phyloP scores from a whole-genome alignment of 2,113 vertebrate genomes.

The Neolamprologus modestus region DNA sequence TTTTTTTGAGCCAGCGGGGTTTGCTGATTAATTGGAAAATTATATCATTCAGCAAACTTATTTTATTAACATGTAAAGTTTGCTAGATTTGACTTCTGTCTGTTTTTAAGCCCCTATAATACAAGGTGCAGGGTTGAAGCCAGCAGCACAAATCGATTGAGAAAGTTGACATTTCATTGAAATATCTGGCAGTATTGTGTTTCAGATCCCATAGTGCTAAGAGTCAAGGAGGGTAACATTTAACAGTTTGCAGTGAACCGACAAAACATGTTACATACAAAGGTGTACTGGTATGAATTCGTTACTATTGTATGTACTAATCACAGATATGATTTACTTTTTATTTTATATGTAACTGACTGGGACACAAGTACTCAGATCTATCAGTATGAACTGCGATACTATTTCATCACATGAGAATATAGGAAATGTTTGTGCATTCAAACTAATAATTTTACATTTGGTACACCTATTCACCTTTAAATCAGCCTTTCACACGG shows the following conservation, averaged over 20 bases:
- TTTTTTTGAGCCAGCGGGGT: background rate
- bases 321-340: background rate
- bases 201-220: background rate
- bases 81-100: background rate
- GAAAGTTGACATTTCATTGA: conserved; percentile 11
- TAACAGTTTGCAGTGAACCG: background rate
- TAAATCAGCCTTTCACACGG: background rate
- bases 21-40: conserved; percentile 28
- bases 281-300: background rate
- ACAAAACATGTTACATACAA: background rate
- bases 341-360: background rate
- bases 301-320: background rate
- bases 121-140: background rate
- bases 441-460: background rate
- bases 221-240: background rate
- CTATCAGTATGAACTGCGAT: background rate
- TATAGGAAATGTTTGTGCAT: background rate
- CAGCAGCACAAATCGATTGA: background rate
- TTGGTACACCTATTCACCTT: background rate
- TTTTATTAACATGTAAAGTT: conserved; percentile 18
- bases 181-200: background rate
- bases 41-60: background rate
- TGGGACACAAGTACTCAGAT: background rate
- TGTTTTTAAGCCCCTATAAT: background rate
- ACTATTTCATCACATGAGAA: background rate